Base-by-base conservation (phyloP, 2,888 invertebrate species). In the Coremacera marginata region DNA sequence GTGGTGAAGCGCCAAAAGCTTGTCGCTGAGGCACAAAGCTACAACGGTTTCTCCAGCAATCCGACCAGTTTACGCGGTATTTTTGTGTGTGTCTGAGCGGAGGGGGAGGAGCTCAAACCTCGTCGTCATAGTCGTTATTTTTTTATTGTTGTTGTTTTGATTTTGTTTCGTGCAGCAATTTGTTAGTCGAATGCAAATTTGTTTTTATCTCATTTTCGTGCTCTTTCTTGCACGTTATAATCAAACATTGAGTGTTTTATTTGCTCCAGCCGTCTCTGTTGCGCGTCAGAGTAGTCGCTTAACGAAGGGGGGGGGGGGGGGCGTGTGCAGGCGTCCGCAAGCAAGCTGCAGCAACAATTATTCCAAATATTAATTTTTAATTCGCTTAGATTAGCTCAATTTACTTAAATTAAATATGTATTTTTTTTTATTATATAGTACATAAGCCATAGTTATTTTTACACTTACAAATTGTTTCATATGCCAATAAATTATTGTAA, bases 1-100 rank as follows among this genome's bases (percentile, higher is more conserved):
- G 77, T 80, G 68, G 85, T 83, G 4, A 88, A 88, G 79, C 84
- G 88, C 9, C 85, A 85, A 76, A 88, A 88, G 72, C 74, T 86
- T 34, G 82, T 77, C 73, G 84, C 81, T 76, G 80, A 81, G 73
- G 44, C 67, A 5, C 68, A 63, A 16, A 52, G 57, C 70, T 68
- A 77, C 75, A 76, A 71, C 60, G 77, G 79, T 63, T 85, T 85
- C 34, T 75, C 83, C 22, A 82, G 83, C 62, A 78, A 76, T 77
- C 83, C 87, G 76, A 84, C 87, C 78, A 86, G 84, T 81, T 82
- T 87, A 81, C 84, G 87, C 76, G 86, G 86, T 73, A 87, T 86
- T 75, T 86, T 86, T 80, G 86, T 86, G 78, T 86, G 86, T 79
- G 86, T 86, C 79, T 86, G 82, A 79, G 74, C 16, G 31, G 70